Base-by-base conservation (phyloP, 2,797 vertebrate species). In the Typhlichthys eigenmanni region DNA sequence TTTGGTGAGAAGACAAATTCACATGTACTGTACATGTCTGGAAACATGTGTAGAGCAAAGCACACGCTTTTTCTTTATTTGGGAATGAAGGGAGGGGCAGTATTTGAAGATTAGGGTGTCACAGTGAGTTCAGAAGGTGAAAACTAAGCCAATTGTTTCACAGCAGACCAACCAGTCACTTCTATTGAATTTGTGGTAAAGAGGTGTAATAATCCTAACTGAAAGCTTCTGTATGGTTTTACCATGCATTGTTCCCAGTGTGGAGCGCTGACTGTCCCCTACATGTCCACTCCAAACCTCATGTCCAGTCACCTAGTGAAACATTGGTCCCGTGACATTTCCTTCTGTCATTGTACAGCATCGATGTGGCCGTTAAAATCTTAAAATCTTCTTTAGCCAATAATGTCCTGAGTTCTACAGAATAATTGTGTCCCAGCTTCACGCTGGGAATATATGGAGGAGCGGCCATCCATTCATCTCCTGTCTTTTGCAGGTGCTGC, bases 341-440 rank as follows among this genome's bases (percentile, higher is more conserved):
- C 10, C 47, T 48, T 55, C 16, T 47, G 24, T 66, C 59, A 47
- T 55, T 52, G 14, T 52, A 34, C 11, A 55, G 17, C 19, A 50
- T 52, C 32, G 48, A 24, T 16, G 34, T 1, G 62, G 47, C 61
- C 62, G 19, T 62, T 68, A 29, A 29, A 43, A 9, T 53, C 58
- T 49, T 72, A 64, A 75, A 67, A 55, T 75, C 64, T 69, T 56
- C 50, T 74, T 64, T 61, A 8, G 57, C 74, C 64, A 32, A 71
- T 60, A 66, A 63, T 73, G 47, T 81, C 83, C 87, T 88, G 84
- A 90, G 82, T 56, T 49, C 74, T 34, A 66, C 55, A 74, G 66
- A 64, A 58, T 61, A 73, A 58, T 74, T 49, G 64, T 66, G 11
- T 60, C 54, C 76, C 58, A 64, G 68, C 55, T 72, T 65, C 59